phyloP scores from a whole-genome alignment of 2,113 vertebrate species.

The Chloropsis hardwickii region DNA sequence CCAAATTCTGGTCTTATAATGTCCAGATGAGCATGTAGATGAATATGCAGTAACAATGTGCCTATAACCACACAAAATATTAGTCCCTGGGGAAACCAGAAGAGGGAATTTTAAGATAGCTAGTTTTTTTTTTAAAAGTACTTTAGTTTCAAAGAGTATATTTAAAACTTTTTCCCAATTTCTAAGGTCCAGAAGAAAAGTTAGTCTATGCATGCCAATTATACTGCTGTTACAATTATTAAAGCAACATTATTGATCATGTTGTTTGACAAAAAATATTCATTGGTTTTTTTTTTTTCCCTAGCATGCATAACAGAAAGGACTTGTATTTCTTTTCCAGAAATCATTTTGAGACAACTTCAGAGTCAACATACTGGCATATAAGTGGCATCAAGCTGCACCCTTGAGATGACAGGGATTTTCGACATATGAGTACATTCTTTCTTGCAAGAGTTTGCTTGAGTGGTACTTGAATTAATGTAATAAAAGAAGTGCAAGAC shows the following conservation, averaged over 20 bases:
- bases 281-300: rapidly evolving
- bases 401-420: background rate
- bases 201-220: background rate
- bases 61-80: background rate
- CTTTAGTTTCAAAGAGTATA: background rate
- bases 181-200: background rate
- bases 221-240: background rate
- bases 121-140: background rate
- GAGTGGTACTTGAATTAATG: background rate
- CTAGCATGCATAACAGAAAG: background rate
- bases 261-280: rapidly evolving
- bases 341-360: background rate
- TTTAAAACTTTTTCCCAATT: background rate
- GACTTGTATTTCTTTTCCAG: background rate
- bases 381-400: background rate
- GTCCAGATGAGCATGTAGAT: background rate
- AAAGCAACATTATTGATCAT: background rate
- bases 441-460: background rate
- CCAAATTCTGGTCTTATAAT: background rate
- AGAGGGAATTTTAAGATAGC: background rate
- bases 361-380: rapidly evolving
- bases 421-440: background rate
- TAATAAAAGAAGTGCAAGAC: background rate
- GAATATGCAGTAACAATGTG: background rate
- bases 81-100: background rate